A percentile compares a stretch with the other conserved stretches of the same genome.
phyloP scores from a whole-genome alignment of 2,888 invertebrate genomes.

The Cephus spinipes region DNA sequence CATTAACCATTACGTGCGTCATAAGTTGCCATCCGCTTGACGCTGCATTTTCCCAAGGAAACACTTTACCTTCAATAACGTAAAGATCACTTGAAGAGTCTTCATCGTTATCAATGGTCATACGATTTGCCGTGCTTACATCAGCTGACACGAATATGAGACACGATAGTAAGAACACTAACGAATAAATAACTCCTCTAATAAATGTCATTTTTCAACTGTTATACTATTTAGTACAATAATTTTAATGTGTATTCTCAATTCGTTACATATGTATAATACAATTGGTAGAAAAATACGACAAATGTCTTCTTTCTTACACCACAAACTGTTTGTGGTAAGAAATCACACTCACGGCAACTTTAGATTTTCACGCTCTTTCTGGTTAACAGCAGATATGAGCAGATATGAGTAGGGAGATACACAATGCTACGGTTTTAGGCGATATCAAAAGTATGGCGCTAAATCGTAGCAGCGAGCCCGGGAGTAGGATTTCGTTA shows the following conservation, averaged over 20 bases:
- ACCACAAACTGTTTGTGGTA: neutral
- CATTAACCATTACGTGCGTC: constrained; percentile 86
- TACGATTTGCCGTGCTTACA: neutral
- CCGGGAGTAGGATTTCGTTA: no score
- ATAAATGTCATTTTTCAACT: neutral
- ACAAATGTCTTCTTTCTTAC: neutral
- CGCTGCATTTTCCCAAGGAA: constrained; percentile 75
- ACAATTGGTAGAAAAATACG: neutral
- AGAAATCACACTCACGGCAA: neutral
- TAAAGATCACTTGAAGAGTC: constrained; percentile 72
- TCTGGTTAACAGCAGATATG: no score
- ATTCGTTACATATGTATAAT: neutral
- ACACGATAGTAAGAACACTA: neutral
- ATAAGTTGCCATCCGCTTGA: constrained; percentile 79
- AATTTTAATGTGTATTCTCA: neutral
- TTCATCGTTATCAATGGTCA: constrained; percentile 60
- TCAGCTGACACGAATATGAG: neutral
- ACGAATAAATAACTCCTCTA: neutral
- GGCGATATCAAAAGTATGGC: no score
- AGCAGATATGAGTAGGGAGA: no score
- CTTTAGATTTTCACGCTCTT: no score
- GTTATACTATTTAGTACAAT: neutral
- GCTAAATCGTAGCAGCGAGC: no score
- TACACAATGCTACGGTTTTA: no score
- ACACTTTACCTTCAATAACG: constrained; percentile 84